Percentiles rank a stretch among this genome's conserved stretches.
These are phyloP conservation scores for Leptinotarsa texana DNA, from an alignment of 1,140 invertebrate genomes.

Conservation along the genomic window DNA sequence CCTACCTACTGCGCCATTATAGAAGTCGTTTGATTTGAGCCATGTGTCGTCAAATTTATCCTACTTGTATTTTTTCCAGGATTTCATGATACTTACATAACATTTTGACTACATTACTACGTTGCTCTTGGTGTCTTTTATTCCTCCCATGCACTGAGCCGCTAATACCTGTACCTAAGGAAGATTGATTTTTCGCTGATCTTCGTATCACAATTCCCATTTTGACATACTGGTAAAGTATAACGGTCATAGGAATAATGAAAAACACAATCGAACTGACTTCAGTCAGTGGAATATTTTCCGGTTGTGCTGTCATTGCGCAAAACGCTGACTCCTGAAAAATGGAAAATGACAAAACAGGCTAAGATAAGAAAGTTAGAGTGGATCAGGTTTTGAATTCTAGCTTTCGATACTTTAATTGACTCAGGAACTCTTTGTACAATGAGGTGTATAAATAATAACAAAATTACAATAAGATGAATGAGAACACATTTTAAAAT, in stretches of 20 bases:
- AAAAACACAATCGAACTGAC: slow-evolving; percentile 84
- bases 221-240: slow-evolving; percentile 74
- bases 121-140: slow-evolving; percentile 69
- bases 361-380: too few species aligned
- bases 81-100: slow-evolving; percentile 65
- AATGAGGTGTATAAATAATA: too few species aligned
- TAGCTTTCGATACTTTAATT: too few species aligned
- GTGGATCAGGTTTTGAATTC: too few species aligned
- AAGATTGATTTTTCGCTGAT: slow-evolving; percentile 54
- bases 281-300: slow-evolving; percentile 73
- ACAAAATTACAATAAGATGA: too few species aligned
- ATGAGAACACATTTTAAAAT: too few species aligned
- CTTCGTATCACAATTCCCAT: slow-evolving; percentile 75
- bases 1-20: background rate
- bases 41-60: background rate
- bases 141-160: slow-evolving; percentile 69
- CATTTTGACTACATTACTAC: slow-evolving; percentile 76
- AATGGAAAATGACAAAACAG: background rate
- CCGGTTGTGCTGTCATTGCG: slow-evolving; percentile 67
- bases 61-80: background rate
- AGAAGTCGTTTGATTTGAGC: background rate
- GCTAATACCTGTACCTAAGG: slow-evolving; percentile 59
- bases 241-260: slow-evolving; percentile 78
- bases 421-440: too few species aligned
- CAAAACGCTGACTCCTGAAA: slow-evolving; percentile 75